These are phyloP conservation scores for Clinocottus analis DNA, from an alignment of 2,113 vertebrate genomes.

Conservation along the genomic window DNA sequence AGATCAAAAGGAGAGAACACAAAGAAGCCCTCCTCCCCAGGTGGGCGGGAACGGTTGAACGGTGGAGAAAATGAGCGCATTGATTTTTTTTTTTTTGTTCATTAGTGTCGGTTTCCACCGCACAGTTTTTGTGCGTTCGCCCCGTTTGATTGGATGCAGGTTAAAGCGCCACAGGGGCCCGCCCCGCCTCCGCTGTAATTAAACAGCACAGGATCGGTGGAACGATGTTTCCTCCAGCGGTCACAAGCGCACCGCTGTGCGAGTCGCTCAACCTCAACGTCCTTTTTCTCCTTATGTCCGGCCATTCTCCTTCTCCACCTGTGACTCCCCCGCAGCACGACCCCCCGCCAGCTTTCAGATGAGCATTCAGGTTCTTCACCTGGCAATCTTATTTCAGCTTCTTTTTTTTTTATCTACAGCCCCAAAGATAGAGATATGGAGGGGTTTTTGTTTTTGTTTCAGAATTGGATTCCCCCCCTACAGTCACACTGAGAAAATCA, in stretches of 20 bases:
- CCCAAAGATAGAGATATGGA: neutral
- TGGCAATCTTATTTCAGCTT: constrained; percentile 1
- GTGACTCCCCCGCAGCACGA: neutral
- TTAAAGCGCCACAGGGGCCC: constrained; percentile 3
- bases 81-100: constrained; percentile 68
- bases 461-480: neutral
- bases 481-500: neutral
- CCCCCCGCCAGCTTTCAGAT: constrained; percentile 46
- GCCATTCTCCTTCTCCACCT: constrained; percentile 7
- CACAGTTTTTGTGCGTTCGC: constrained; percentile 17
- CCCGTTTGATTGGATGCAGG: constrained; percentile 48
- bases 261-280: constrained; percentile 19
- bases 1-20: neutral
- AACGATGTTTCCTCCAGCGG: constrained; percentile 30
- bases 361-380: constrained; percentile 16
- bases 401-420: constrained; percentile 18
- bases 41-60: neutral
- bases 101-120: constrained; percentile 48
- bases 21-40: neutral
- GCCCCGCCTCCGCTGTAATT: constrained; percentile 48
- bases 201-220: constrained; percentile 44
- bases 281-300: constrained; percentile 19
- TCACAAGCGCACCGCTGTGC: constrained; percentile 4
- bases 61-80: constrained; percentile 43
- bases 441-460: neutral